A percentile compares a stretch with the other conserved stretches of the same genome.
Conservation (phyloP, 2,113 vertebrate species). For the Clarias macrocephalus region DNA sequence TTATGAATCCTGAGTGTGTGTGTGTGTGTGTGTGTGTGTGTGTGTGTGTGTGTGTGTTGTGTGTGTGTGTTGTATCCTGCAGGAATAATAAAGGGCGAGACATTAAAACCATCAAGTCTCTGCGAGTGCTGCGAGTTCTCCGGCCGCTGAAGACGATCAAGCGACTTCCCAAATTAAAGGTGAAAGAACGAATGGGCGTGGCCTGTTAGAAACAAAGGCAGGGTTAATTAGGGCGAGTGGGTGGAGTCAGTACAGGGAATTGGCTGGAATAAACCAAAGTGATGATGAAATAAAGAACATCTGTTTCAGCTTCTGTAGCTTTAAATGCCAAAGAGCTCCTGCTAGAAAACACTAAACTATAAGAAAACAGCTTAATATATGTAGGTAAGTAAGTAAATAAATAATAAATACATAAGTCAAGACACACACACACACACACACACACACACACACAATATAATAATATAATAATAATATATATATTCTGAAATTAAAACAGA, state of each 20-base stretch:
- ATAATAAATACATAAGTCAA: not conserved
- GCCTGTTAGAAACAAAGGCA: not conserved
- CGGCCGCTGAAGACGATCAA: constrained; percentile 98
- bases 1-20: not conserved
- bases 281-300: no score
- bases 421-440: not conserved
- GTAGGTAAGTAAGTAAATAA: no score
- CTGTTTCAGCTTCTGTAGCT: no score
- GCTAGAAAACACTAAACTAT: no score
- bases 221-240: not conserved
- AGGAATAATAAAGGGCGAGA: constrained; percentile 96
- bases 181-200: constrained; percentile 46
- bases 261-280: not conserved
- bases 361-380: no score
- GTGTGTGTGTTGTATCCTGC: constrained; percentile 46
- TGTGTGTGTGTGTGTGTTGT: constrained; percentile 34
- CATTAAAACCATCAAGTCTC: constrained; percentile 98
- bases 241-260: not conserved
- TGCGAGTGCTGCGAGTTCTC: constrained; percentile 91
- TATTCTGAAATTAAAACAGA: not conserved
- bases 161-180: constrained; percentile 97
- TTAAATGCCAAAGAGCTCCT: no score
- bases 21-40: constrained; percentile 31
- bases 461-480: not conserved
- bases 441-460: not conserved